These are phyloP conservation scores for Pygoscelis antarcticus DNA, from an alignment of 2,113 vertebrate genomes.

Conservation along the genomic window DNA sequence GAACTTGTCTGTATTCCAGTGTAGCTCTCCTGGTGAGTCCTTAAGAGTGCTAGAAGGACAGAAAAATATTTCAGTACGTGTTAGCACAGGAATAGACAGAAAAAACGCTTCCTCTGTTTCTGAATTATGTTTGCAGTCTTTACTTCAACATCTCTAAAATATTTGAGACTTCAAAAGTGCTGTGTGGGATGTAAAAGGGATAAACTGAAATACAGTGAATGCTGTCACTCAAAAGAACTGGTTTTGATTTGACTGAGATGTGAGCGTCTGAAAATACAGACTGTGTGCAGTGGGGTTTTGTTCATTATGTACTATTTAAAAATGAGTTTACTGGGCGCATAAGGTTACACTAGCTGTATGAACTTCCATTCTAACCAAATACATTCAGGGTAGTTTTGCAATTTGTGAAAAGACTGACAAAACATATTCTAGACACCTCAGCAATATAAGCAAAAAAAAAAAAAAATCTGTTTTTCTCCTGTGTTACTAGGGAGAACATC, in stretches of 20 bases:
- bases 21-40: neutral
- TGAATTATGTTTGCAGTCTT: neutral
- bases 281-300: neutral
- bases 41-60: neutral
- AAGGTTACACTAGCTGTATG: neutral
- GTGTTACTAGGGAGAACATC: neutral
- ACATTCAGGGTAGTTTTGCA: neutral
- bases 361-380: neutral
- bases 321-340: neutral
- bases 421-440: neutral
- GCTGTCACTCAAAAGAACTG: neutral
- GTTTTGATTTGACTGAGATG: neutral
- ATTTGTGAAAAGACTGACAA: neutral
- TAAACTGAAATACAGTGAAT: neutral
- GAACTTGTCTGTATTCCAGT: neutral
- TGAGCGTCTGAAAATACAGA: neutral
- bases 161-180: neutral
- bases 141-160: neutral
- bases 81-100: neutral
- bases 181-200: neutral
- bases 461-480: neutral
- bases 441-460: neutral
- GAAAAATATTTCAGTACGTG: neutral
- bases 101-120: neutral
- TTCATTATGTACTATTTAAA: neutral